These are phyloP conservation scores for Anseranas semipalmata DNA, from an alignment of 2,113 vertebrate species.

Conservation along the genomic window DNA sequence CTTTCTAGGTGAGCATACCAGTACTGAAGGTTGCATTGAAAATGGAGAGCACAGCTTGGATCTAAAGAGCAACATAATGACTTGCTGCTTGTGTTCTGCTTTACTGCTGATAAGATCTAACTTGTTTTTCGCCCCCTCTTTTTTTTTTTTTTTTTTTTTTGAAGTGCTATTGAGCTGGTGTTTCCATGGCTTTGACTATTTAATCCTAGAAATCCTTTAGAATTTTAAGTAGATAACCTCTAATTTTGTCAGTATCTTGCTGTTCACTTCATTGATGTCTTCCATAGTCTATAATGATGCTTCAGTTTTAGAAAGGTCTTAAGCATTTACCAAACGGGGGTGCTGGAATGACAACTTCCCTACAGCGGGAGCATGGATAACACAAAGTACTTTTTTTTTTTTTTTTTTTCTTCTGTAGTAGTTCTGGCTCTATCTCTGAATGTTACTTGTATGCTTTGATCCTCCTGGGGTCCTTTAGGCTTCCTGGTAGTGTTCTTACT, in stretches of 20 bases:
- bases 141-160: not conserved
- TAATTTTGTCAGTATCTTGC: not conserved
- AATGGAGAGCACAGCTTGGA: not conserved
- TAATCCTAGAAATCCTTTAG: not conserved
- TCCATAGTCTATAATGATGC: not conserved
- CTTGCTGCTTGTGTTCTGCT: not conserved
- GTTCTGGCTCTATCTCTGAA: not conserved
- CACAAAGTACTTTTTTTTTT: not conserved
- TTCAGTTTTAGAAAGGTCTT: not conserved
- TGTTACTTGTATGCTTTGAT: not conserved
- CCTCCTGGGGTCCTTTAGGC: not conserved
- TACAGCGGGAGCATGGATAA: not conserved
- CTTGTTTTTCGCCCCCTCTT: not conserved
- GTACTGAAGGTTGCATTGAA: not conserved
- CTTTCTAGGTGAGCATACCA: not conserved
- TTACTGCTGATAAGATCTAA: not conserved
- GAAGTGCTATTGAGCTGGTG: not conserved
- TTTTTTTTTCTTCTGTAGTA: not conserved
- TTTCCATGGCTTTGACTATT: not conserved
- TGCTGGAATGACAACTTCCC: not conserved
- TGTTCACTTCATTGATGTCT: not conserved
- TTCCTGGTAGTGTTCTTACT: not conserved
- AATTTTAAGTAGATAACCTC: not conserved
- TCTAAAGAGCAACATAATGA: not conserved
- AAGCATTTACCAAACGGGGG: not conserved